Percentiles rank a stretch among this genome's conserved stretches.
Evolutionary conservation across 2,888 invertebrate genomes (phyloP).

Genomic region (Limulus polyphemus): DNA sequence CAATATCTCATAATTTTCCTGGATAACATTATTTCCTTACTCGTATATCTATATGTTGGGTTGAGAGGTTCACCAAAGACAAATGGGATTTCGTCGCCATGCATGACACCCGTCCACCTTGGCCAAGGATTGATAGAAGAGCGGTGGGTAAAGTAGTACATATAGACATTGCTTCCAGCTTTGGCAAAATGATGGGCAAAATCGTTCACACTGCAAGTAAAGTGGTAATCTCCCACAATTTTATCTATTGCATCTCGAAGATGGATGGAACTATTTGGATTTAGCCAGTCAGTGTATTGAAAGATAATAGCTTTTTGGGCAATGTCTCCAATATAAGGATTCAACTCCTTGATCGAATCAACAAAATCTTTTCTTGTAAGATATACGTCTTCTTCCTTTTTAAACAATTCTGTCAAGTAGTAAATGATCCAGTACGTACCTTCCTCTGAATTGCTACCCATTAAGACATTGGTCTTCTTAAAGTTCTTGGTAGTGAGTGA

Average conservation of each 20-base stretch:
- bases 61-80: conserved; percentile 92
- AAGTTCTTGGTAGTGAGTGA: conserved; percentile 62
- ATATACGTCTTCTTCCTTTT: conserved; percentile 67
- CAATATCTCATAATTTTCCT: conserved; percentile 84
- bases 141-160: conserved; percentile 79
- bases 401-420: conserved; percentile 69
- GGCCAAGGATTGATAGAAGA: conserved; percentile 83
- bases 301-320: conserved; percentile 68
- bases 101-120: conserved; percentile 98
- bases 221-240: conserved; percentile 54
- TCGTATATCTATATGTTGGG: conserved; percentile 70
- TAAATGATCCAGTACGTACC: conserved; percentile 90
- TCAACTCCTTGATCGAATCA: conserved; percentile 61
- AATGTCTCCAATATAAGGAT: conserved; percentile 60
- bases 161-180: conserved; percentile 77
- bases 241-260: conserved; percentile 77
- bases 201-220: conserved; percentile 72
- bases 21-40: conserved; percentile 72
- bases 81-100: conserved; percentile 95
- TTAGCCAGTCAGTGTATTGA: conserved; percentile 84
- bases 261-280: conserved; percentile 66
- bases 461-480: conserved; percentile 78
- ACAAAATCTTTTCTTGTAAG: conserved; percentile 65
- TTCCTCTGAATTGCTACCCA: conserved; percentile 87
- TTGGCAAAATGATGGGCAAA: conserved; percentile 77